Evolutionary conservation across 2,888 invertebrate species (phyloP).

Genomic region (Eristalinus aeneus): DNA sequence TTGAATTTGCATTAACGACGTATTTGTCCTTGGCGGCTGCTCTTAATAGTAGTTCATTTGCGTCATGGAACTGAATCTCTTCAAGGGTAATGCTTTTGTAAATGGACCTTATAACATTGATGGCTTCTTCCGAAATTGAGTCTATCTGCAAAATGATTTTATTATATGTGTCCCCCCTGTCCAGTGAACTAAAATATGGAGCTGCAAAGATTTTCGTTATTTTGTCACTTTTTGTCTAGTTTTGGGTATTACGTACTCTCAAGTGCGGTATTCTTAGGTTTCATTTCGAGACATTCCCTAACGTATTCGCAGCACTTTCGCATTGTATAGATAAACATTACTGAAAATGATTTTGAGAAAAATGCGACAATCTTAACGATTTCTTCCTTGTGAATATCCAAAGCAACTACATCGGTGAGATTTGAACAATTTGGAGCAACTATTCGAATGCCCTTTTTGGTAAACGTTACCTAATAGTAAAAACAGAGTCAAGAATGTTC

Average conservation of each 20-base stretch:
- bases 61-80: constrained; percentile 88
- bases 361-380: constrained; percentile 89
- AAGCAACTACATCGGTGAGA: constrained; percentile 82
- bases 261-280: constrained; percentile 70
- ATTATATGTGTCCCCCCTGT: constrained; percentile 85
- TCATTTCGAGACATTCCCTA: constrained; percentile 87
- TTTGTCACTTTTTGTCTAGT: not conserved
- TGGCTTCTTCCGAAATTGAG: constrained; percentile 85
- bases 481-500: constrained; percentile 37
- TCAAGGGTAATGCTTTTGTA: constrained; percentile 84
- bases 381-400: constrained; percentile 86
- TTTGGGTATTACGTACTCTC: constrained; percentile 53
- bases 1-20: constrained; percentile 73
- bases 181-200: constrained; percentile 84
- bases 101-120: constrained; percentile 84
- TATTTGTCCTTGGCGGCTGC: constrained; percentile 81
- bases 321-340: constrained; percentile 90
- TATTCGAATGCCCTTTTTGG: constrained; percentile 83
- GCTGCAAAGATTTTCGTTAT: constrained; percentile 76
- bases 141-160: constrained; percentile 90
- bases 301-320: constrained; percentile 86
- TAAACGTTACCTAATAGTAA: constrained; percentile 82
- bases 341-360: constrained; percentile 88
- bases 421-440: constrained; percentile 83
- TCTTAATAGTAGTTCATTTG: constrained; percentile 90